Base-by-base conservation (phyloP, 2,113 vertebrate genomes). In the Prunella fulvescens region DNA sequence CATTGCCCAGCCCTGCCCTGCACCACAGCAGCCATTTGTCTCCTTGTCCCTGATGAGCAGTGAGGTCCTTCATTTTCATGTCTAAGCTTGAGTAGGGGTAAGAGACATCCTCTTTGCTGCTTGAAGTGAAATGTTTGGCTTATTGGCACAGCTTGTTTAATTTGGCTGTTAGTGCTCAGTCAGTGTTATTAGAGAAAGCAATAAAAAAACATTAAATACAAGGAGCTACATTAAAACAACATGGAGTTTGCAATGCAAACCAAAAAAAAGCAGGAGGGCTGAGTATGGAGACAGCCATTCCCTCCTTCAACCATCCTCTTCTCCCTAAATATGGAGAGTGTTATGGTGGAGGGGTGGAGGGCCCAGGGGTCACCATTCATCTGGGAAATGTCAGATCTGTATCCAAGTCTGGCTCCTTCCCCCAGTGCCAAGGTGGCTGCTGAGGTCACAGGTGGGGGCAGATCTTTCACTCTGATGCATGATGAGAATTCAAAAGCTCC, bases 121-220 rank as follows among this genome's bases (percentile, higher is more conserved):
- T 44, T 48, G 57, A 85, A 79, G 42, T 44, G 66, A 92, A 92
- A 79, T 88, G 65, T 94, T 96, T 94, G 94, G 81, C 87, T 97
- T 91, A 39, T 88, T 87, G 91, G 88, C 69, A 78, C 3, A 19
- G 71, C 66, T 95, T 94, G 93, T 97, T 96, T 95, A 40, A 95
- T 93, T 96, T 97, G 96, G 96, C 93, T 91, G 72, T 60, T 39
- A 24, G 40, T n/a, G 70, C 60, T 81, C 6, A 5, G 81, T 57
- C 3, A 4, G 57, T 96, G 93, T 94, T 95, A 91, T 94, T 93
- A 92, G 50, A 97, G 86, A 94, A 95, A 97, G 93, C 92, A 95
- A 88, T 95, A 94, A 96, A 95, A 96, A 73, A 0, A 0, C 79
- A 93, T 76, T 82, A 95, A 92, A 95, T 81, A 86, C 78, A 56